Conservation (phyloP, 2,888 invertebrate genomes). For the Myathropa florea region DNA sequence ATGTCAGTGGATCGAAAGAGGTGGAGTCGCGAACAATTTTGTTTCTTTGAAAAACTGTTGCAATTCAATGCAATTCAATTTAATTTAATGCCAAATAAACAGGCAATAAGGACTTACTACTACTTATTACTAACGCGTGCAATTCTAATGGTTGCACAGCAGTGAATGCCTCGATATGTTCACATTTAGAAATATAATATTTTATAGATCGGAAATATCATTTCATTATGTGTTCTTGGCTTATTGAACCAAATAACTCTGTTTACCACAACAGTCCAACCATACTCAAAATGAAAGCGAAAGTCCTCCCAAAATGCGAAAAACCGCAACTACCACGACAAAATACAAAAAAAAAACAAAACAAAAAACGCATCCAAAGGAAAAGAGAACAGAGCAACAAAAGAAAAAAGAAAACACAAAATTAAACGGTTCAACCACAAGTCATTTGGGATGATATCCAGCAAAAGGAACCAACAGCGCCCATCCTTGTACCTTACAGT, state of each 20-base stretch:
- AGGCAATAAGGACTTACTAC: no score
- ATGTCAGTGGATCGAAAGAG: no score
- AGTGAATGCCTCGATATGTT: no score
- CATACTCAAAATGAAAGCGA: slow-evolving; percentile 50
- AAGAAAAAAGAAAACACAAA: slow-evolving; percentile 32
- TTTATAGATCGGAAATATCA: neutral
- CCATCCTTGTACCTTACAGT: slow-evolving; percentile 51
- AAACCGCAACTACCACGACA: slow-evolving; percentile 61
- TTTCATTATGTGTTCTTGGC: neutral
- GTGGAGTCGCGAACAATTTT: no score
- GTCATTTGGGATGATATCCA: slow-evolving; percentile 58
- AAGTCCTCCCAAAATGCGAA: slow-evolving; percentile 44
- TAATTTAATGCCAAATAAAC: no score
- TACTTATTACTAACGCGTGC: no score
- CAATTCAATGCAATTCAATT: no score
- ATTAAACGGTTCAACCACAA: slow-evolving; percentile 70
- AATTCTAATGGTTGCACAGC: no score
- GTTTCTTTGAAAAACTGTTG: no score
- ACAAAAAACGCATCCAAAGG: slow-evolving; percentile 23
- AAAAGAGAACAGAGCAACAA: slow-evolving; percentile 13
- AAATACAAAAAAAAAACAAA: slow-evolving; percentile 17
- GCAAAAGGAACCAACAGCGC: neutral
- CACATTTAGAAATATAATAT: neutral
- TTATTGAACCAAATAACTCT: neutral
- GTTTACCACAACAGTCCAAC: slow-evolving; percentile 5